A percentile compares a stretch with the other conserved stretches of the same genome.
Evolutionary conservation across 2,888 invertebrate species (phyloP).

Genomic region (Hymenopus coronatus): DNA sequence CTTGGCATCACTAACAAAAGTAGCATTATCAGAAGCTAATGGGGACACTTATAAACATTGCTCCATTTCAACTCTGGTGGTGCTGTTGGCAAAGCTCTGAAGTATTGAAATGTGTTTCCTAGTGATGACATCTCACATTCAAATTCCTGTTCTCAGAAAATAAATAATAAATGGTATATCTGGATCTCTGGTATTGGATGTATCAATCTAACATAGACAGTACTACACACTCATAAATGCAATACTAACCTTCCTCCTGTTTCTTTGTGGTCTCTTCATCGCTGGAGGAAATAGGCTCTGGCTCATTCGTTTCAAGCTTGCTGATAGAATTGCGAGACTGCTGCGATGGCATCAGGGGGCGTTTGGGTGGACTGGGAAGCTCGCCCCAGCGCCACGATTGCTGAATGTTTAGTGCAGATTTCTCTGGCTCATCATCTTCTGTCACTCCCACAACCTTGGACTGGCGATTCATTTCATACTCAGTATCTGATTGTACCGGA

Average conservation of each 20-base stretch:
- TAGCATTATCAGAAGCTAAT: too few species aligned
- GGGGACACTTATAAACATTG: too few species aligned
- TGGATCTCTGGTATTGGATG: too few species aligned
- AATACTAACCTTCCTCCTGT: constrained; percentile 39
- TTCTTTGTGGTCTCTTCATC: constrained; percentile 49
- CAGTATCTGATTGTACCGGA: constrained; percentile 91
- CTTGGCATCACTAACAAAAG: too few species aligned
- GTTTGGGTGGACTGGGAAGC: constrained; percentile 61
- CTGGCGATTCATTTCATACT: constrained; percentile 64
- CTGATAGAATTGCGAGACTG: neutral
- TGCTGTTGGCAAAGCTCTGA: too few species aligned
- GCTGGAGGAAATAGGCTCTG: constrained; percentile 37
- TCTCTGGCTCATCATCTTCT: constrained; percentile 41
- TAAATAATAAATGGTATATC: too few species aligned
- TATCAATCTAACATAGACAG: too few species aligned
- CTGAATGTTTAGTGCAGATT: constrained; percentile 43
- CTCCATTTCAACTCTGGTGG: too few species aligned
- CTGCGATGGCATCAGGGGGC: constrained; percentile 38
- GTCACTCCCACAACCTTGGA: constrained; percentile 47
- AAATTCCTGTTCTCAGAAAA: too few species aligned
- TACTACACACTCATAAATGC: neutral
- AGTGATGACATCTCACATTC: too few species aligned
- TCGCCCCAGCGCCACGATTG: constrained; percentile 92
- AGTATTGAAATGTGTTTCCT: too few species aligned
- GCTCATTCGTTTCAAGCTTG: constrained; percentile 33